Percentiles rank a stretch among this genome's conserved stretches.
These are phyloP conservation scores for Artibeus jamaicensis DNA, from an alignment of 2,797 vertebrate genomes.

Conservation along the genomic window DNA sequence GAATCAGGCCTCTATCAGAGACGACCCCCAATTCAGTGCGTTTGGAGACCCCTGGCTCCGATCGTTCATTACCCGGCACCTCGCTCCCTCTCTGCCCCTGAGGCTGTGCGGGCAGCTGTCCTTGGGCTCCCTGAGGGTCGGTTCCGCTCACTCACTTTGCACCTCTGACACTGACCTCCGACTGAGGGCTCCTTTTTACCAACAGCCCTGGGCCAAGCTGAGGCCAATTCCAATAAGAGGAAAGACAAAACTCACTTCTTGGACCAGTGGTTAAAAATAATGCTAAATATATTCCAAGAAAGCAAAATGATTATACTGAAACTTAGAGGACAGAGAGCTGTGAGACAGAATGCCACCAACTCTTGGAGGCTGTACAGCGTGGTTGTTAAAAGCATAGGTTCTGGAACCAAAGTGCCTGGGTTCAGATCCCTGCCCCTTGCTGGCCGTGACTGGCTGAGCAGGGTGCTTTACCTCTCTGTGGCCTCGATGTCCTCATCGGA, in stretches of 20 bases:
- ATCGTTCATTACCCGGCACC: slow-evolving; percentile 52
- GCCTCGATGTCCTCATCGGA: not conserved
- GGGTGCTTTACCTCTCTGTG: not conserved
- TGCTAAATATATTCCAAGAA: not conserved
- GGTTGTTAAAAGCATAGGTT: not conserved
- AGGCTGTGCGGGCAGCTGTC: slow-evolving; percentile 48
- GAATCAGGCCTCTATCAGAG: slow-evolving; percentile 65
- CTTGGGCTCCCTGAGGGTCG: not conserved
- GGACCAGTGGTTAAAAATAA: not conserved
- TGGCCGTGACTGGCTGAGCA: not conserved
- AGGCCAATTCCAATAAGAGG: not conserved
- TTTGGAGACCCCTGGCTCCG: slow-evolving; percentile 32
- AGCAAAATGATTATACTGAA: not conserved
- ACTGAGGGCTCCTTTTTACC: not conserved
- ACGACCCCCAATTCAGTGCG: not conserved
- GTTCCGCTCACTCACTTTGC: not conserved
- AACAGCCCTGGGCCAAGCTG: not conserved
- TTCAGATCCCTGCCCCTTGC: not conserved
- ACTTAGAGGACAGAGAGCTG: not conserved
- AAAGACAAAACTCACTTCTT: not conserved
- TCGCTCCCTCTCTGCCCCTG: not conserved
- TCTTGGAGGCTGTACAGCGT: no score
- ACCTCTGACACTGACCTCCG: not conserved
- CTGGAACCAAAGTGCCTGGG: not conserved
- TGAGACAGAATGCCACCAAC: not conserved